These are phyloP conservation scores for Lumbricus terrestris DNA, from an alignment of 2,888 invertebrate genomes.

Conservation along the genomic window DNA sequence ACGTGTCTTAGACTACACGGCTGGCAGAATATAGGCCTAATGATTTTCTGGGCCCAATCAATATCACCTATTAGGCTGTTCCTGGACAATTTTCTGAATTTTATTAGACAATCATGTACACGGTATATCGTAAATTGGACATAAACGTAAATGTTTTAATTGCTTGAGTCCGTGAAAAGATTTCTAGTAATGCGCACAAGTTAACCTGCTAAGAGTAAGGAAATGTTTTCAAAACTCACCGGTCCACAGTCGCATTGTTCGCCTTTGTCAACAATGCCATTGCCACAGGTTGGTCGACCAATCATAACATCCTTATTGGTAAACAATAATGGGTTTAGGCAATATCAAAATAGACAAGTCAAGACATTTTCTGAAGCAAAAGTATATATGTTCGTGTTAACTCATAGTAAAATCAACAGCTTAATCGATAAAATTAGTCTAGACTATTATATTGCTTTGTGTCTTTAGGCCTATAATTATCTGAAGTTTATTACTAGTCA, in stretches of 20 bases:
- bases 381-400: too few relatives aligned
- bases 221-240: neutral
- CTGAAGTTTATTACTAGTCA: neutral
- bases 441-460: neutral
- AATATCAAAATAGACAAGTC: neutral
- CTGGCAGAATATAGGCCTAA: too few relatives aligned
- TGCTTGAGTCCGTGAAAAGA: neutral
- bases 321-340: neutral
- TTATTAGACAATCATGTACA: too few relatives aligned
- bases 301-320: neutral
- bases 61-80: neutral
- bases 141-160: neutral
- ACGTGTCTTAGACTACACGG: too few relatives aligned
- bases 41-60: neutral
- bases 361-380: too few relatives aligned
- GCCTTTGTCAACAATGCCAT: neutral
- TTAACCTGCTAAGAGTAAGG: neutral
- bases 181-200: neutral
- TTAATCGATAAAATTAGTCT: neutral
- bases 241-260: constrained; percentile 12
- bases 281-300: neutral
- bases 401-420: too few relatives aligned
- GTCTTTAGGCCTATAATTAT: neutral
- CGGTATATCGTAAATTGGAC: too few relatives aligned
- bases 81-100: too few relatives aligned